Evolutionary conservation across 2,888 invertebrate species (phyloP), one percentile per base, ranked within the genome.

Genomic region (Epinotia bilunana): DNA sequence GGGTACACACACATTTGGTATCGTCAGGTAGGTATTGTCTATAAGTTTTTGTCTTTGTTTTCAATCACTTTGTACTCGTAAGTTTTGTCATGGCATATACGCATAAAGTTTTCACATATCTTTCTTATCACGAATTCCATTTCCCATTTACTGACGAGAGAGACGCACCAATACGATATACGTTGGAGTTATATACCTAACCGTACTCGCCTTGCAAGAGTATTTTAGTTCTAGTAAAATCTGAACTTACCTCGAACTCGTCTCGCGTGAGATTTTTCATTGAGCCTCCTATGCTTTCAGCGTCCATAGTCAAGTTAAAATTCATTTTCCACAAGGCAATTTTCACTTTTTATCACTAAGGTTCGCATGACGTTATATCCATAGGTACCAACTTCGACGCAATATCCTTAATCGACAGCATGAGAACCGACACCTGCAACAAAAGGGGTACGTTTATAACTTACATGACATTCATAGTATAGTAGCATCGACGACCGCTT

Each of bases 231-330:
- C 12, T 39, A 55, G 4, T 11, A 18, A 33, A 13, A n/a, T 23
- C 3, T 18, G n/a, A 43, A 72, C 74, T 0, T 58, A 74, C 74
- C 49, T 74, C 74, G 13, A 74, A 58, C 7, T 74, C 74, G 4
- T 74, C 46, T 23, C 57, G 33, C 57, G 74, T 74, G 16, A 70
- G 63, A 39, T 74, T 74, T n/a, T 57, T 49, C 63, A 69, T 63
- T 9, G 57, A 12, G 12, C 20, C 46, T 2, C 7, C 39, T 18
- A 4, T 39, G 9, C 39, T 43, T 13, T 63, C 58, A 20, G 62
- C 5, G 2, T 11, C 53, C 61, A 61, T 16, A 20, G 69, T 64
- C 39, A 64, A 13, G 16, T 74, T 74, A 68, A 60, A 57, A 7
- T 13, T 3, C 53, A 53, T 39, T 23, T 12, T 18, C 20, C 65